Base-by-base conservation (phyloP, 2,797 vertebrate genomes). In the Coendou prehensilis region DNA sequence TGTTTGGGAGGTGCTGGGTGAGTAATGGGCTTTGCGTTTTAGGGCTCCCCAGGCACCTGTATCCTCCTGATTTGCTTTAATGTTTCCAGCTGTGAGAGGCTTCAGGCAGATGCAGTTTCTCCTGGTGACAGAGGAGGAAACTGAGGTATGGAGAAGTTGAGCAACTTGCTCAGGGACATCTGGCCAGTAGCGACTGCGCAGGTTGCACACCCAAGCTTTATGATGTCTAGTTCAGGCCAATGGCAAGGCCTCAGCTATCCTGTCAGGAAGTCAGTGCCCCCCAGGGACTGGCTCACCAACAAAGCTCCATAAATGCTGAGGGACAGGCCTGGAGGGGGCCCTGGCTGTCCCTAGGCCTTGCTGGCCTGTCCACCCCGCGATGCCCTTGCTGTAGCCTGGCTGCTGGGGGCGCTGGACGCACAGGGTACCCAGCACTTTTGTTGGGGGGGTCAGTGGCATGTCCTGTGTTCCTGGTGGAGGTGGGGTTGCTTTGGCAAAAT, bases 321-420 rank as follows among this genome's bases (percentile, higher is more conserved):
- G 52, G 13, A 22, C 23, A 56, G 47, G 20, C 61, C 81, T 76
- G 3, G 61, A 6, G 64, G 14, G 11, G 56, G 91, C 4, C 28
- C 13, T 1, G 15, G 30, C 10, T 47, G 82, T 63, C 56, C 28
- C 82, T 64, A n/a, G 87, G 9, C 61, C 0, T 10, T 4, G 50
- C 37, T 13, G 75, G 26, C 45, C 93, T 56, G 79, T 59, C 30
- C 30, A 9, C 56, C 17, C 33, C 26, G 56, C 59, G 69, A 41
- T 26, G 67, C 85, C 37, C 52, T 88, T 96, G 56, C 83, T 9
- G 18, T 10, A 3, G 54, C 50, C 73, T 14, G 84, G 89, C 97
- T 95, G 92, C 15, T 54, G 96, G 78, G 95, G 97, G 96, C 93
- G 91, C 97, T 95, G 83, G 79, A 97, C 84, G 64, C 18, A 57